Evolutionary conservation across 2,113 vertebrate species (phyloP).

Genomic region (Macrotus californicus): DNA sequence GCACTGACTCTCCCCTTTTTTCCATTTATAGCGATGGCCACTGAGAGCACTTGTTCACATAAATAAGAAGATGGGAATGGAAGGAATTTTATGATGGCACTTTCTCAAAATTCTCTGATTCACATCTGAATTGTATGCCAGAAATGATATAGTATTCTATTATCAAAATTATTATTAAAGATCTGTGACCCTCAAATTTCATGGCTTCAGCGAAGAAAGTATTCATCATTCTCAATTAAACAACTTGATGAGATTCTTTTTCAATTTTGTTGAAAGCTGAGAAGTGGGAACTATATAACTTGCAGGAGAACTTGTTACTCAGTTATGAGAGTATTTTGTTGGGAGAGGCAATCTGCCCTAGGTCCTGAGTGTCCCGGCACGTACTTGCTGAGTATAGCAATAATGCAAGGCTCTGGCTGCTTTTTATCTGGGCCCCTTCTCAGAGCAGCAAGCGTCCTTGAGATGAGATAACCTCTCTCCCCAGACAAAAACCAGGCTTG

Average conservation of each 20-base stretch:
- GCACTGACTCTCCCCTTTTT: background rate
- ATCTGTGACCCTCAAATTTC: background rate
- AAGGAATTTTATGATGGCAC: background rate
- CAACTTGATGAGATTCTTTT: background rate
- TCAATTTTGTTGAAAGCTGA: background rate
- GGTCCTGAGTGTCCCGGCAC: background rate
- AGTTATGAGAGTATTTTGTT: background rate
- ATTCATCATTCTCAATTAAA: background rate
- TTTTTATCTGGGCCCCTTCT: background rate
- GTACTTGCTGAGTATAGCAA: background rate
- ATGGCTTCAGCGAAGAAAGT: background rate
- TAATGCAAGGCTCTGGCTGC: background rate
- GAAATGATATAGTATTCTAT: background rate
- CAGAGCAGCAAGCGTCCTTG: background rate
- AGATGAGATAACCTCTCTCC: background rate
- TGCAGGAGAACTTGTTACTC: background rate
- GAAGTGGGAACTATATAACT: background rate
- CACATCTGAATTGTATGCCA: background rate
- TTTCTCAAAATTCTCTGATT: slow-evolving; percentile 24
- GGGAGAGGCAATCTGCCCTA: background rate
- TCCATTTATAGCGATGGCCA: background rate
- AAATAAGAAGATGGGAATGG: background rate
- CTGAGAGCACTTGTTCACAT: background rate
- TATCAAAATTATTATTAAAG: slow-evolving; percentile 13
- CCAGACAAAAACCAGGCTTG: background rate